These are phyloP conservation scores for Anoplius nigerrimus DNA, from an alignment of 2,888 invertebrate species.

Conservation along the genomic window DNA sequence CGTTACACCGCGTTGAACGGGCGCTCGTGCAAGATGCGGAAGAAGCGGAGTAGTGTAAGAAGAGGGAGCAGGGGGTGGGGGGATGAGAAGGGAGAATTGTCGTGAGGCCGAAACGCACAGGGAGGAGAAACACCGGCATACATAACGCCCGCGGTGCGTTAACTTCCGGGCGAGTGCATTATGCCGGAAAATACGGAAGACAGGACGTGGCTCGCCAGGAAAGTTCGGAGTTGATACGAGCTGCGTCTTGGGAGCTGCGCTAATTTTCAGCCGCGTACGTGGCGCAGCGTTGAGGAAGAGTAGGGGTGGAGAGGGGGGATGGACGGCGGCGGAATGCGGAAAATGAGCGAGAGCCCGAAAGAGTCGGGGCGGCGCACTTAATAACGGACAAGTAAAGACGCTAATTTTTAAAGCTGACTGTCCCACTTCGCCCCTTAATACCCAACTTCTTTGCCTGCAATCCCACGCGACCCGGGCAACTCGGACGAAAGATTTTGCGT, in stretches of 20 bases:
- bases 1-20: conserved; percentile 34
- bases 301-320: neutral
- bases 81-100: conserved; percentile 22
- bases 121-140: neutral
- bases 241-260: neutral
- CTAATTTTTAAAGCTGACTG: neutral
- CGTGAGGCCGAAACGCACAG: conserved; percentile 26
- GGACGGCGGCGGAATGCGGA: neutral
- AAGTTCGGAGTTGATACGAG: conserved; percentile 8
- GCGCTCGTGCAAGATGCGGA: too few species aligned
- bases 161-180: too few species aligned
- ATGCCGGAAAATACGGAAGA: too few species aligned
- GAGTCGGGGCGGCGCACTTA: neutral
- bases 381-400: neutral
- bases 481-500: too few species aligned
- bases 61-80: too few species aligned
- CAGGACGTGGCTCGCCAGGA: neutral
- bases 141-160: too few species aligned
- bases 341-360: neutral
- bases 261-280: conserved; percentile 1
- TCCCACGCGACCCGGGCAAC: too few species aligned
- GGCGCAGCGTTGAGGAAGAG: neutral
- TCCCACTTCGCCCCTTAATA: too few species aligned
- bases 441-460: too few species aligned
- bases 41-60: too few species aligned